phyloP scores from a whole-genome alignment of 2,888 invertebrate species.

The Stomorhina lunata region DNA sequence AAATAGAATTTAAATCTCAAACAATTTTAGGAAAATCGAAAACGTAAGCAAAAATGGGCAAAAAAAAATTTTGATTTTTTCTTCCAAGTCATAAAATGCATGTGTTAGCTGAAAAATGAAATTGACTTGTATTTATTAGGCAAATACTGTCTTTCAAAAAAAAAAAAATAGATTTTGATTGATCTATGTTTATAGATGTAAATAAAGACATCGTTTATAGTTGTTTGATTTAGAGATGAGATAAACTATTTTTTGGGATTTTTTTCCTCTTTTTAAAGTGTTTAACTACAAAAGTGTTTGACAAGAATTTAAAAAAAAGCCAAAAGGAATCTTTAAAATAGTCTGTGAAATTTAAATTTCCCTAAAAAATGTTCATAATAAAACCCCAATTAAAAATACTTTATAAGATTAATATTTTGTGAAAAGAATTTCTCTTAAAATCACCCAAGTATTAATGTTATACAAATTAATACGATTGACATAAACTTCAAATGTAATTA shows the following conservation, averaged over 20 bases:
- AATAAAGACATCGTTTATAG: conserved; percentile 28
- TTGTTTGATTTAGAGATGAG: not conserved
- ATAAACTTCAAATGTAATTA: too few relatives aligned
- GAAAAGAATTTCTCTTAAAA: too few relatives aligned
- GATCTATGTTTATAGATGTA: conserved; percentile 43
- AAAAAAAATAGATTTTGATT: conserved; percentile 33
- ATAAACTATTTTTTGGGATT: not conserved
- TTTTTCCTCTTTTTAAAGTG: not conserved
- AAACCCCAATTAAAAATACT: too few relatives aligned
- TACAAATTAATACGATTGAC: too few relatives aligned
- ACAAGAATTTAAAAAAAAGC: too few relatives aligned
- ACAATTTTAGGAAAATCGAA: conserved; percentile 53
- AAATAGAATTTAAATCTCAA: conserved; percentile 62
- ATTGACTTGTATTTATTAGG: not conserved
- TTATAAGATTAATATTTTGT: too few relatives aligned
- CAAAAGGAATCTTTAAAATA: too few relatives aligned
- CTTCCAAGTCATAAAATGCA: conserved; percentile 19
- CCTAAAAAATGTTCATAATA: too few relatives aligned
- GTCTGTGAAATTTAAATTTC: too few relatives aligned
- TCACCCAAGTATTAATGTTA: too few relatives aligned
- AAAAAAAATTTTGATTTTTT: not conserved
- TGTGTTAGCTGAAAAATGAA: not conserved
- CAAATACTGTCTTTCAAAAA: not conserved
- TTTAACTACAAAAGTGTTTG: not conserved
- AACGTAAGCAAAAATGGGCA: conserved; percentile 26